Evolutionary conservation across 2,113 vertebrate species (phyloP).

Genomic region (Brachionichthys hirsutus): DNA sequence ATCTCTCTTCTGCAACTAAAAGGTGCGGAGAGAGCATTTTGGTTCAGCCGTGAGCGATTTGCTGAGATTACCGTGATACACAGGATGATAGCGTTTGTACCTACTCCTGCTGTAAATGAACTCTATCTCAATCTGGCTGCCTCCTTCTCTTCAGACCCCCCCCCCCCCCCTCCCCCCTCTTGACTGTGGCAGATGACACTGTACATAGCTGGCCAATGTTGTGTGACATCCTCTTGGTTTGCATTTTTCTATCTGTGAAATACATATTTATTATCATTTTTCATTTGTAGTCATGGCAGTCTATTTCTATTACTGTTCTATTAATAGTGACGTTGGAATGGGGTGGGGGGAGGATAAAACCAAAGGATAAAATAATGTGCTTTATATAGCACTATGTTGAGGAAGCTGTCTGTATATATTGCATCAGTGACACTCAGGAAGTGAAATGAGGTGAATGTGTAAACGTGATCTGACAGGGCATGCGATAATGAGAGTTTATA

Average conservation of each 20-base stretch:
- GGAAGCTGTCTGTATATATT: background rate
- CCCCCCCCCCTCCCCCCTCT: background rate
- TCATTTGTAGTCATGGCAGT: background rate
- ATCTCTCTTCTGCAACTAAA: too few relatives aligned
- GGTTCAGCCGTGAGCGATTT: too few relatives aligned
- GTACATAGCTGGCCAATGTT: slow-evolving; percentile 3
- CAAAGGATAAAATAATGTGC: too few relatives aligned
- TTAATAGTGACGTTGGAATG: too few relatives aligned
- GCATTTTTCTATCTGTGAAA: background rate
- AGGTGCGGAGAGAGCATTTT: too few relatives aligned
- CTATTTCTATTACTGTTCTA: too few relatives aligned
- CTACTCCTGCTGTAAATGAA: slow-evolving; percentile 30
- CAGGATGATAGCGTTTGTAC: background rate
- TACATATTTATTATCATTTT: background rate
- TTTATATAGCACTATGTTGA: background rate
- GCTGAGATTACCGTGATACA: too few relatives aligned
- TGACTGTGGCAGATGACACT: slow-evolving; percentile 15
- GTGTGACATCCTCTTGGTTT: slow-evolving; percentile 10
- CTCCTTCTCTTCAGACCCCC: slow-evolving; percentile 4
- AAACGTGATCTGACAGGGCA: background rate
- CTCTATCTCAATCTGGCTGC: background rate
- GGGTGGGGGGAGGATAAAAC: background rate
- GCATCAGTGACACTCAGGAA: background rate
- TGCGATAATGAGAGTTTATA: background rate
- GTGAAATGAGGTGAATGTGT: background rate